Evolutionary conservation across 2,888 invertebrate genomes (phyloP).

Genomic region (Netelia fuscicornis): DNA sequence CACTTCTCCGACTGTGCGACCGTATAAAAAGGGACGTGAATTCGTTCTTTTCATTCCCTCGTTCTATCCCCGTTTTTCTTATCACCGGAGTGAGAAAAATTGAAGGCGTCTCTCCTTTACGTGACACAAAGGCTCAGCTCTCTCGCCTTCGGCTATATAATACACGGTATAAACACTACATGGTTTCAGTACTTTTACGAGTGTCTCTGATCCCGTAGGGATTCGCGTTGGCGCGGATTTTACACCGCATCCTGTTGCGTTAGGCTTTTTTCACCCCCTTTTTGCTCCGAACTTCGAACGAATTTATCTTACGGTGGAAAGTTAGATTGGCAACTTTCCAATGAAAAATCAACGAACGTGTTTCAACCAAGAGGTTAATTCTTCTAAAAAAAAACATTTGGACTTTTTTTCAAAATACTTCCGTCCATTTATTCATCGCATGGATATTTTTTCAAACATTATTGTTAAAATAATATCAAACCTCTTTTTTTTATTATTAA

Average conservation of each 20-base stretch:
- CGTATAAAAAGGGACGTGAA: conserved; percentile 37
- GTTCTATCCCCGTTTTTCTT: conserved; percentile 1
- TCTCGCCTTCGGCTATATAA: conserved; percentile 46
- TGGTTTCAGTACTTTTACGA: conserved; percentile 53
- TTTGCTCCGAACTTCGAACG: neutral
- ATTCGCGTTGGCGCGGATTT: conserved; percentile 13
- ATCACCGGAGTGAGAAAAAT: conserved; percentile 47
- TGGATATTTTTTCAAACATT: no score
- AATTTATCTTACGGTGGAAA: no score
- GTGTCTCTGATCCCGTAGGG: conserved; percentile 22
- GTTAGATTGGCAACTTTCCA: no score
- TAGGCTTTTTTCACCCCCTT: neutral
- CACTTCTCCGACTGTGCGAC: conserved; percentile 44
- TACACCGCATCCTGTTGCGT: conserved; percentile 50
- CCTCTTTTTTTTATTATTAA: no score
- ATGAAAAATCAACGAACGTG: no score
- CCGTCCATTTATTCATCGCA: no score
- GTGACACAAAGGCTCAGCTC: conserved; percentile 49
- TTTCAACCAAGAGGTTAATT: no score
- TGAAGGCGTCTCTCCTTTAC: conserved; percentile 44
- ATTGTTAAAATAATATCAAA: no score
- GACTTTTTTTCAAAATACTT: no score
- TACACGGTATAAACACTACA: conserved; percentile 47
- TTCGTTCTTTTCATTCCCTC: conserved; percentile 12
- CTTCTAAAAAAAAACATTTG: no score